A percentile compares a stretch with the other conserved stretches of the same genome.
These are phyloP conservation scores for Thumatha senex DNA, from an alignment of 2,888 invertebrate genomes.

Conservation along the genomic window DNA sequence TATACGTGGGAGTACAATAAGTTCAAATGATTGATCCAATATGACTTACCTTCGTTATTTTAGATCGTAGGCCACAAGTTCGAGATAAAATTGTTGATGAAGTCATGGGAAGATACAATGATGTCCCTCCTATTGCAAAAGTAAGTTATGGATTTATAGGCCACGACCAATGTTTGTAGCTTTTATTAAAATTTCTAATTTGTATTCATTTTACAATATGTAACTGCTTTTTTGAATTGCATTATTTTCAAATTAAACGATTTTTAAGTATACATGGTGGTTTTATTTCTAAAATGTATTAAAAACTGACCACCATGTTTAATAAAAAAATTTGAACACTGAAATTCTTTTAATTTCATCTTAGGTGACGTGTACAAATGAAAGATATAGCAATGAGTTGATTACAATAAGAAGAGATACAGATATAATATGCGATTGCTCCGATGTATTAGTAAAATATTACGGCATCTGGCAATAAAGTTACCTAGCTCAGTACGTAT, in stretches of 20 bases:
- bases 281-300: conserved; percentile 47
- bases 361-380: conserved; percentile 35
- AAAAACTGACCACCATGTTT: conserved; percentile 47
- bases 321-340: neutral
- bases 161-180: conserved; percentile 20
- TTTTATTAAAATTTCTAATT: neutral
- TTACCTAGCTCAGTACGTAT: neutral
- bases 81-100: conserved; percentile 62
- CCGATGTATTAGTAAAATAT: neutral
- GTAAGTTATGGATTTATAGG: conserved; percentile 57
- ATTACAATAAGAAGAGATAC: neutral
- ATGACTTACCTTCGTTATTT: conserved; percentile 45
- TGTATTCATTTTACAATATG: neutral
- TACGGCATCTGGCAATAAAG: neutral
- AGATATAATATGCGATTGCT: neutral
- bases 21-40: conserved; percentile 10
- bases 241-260: conserved; percentile 5
- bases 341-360: conserved; percentile 29
- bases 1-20: conserved; percentile 63
- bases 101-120: conserved; percentile 61
- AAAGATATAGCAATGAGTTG: neutral
- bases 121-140: conserved; percentile 54
- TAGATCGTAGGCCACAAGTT: conserved; percentile 57
- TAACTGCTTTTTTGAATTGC: neutral
- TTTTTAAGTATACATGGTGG: conserved; percentile 44